Percentiles rank a stretch among this genome's conserved stretches.
phyloP scores from a whole-genome alignment of 2,113 vertebrate genomes.

The Nyctereutes procyonoides region DNA sequence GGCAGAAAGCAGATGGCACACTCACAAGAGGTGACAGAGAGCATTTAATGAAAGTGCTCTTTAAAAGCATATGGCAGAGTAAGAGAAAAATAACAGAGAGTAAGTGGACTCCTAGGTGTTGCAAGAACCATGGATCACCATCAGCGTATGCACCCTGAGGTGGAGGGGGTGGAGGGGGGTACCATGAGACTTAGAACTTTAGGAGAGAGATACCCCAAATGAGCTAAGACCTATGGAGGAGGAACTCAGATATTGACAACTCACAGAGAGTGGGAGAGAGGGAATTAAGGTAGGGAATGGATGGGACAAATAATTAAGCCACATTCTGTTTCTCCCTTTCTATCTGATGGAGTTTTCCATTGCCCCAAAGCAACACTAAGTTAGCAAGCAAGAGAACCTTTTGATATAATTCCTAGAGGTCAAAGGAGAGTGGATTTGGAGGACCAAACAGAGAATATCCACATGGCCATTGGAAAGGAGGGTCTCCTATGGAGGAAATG shows the following conservation, averaged over 20 bases:
- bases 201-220: background rate
- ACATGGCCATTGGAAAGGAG: background rate
- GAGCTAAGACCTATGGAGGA: background rate
- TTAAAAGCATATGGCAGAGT: background rate
- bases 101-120: background rate
- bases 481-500: rapidly evolving
- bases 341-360: background rate
- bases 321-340: background rate
- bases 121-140: background rate
- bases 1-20: background rate
- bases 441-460: background rate
- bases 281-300: background rate
- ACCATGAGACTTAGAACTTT: background rate
- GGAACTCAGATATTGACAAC: background rate
- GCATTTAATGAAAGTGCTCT: background rate
- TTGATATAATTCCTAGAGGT: background rate
- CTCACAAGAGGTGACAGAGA: background rate
- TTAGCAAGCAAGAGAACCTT: background rate
- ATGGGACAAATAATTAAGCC: background rate
- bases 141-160: background rate
- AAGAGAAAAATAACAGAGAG: background rate
- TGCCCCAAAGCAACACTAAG: background rate
- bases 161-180: no score
- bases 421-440: background rate
- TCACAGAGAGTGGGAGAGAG: background rate